Percentiles rank a stretch among this genome's conserved stretches.
These are phyloP conservation scores for Synchiropus splendidus DNA, from an alignment of 2,113 vertebrate species.

Conservation along the genomic window DNA sequence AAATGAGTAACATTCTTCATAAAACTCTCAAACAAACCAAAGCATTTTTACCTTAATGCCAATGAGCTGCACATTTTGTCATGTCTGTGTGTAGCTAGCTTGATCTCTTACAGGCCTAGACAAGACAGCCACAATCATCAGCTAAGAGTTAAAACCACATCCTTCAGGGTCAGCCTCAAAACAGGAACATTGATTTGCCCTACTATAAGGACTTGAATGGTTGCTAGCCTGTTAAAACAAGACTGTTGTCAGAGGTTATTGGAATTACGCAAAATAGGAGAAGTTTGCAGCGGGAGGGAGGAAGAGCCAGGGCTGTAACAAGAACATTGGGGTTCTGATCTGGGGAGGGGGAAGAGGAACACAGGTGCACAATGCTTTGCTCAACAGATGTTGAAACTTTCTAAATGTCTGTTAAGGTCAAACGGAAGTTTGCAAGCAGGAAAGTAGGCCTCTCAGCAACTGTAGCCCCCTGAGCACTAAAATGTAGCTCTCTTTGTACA, in stretches of 20 bases:
- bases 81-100: conserved; percentile 35
- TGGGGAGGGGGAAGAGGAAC: conserved; percentile 59
- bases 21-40: neutral
- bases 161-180: conserved; percentile 64
- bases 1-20: neutral
- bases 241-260: neutral
- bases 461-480: neutral
- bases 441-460: conserved; percentile 29
- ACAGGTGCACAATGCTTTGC: conserved; percentile 63
- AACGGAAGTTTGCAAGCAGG: conserved; percentile 53
- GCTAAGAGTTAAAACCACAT: conserved; percentile 64
- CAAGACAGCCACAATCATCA: conserved; percentile 62
- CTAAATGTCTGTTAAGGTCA: conserved; percentile 46
- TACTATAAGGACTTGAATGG: conserved; percentile 34
- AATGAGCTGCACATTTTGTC: conserved; percentile 18
- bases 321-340: conserved; percentile 22
- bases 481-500: no score
- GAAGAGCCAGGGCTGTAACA: conserved; percentile 19
- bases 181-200: conserved; percentile 58
- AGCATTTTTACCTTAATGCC: conserved; percentile 13
- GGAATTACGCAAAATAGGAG: conserved; percentile 19
- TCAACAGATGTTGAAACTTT: conserved; percentile 65
- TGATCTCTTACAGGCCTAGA: conserved; percentile 47
- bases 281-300: conserved; percentile 23
- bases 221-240: conserved; percentile 31